phyloP scores from a whole-genome alignment of 2,113 vertebrate species.

The Actinemys pallida region DNA sequence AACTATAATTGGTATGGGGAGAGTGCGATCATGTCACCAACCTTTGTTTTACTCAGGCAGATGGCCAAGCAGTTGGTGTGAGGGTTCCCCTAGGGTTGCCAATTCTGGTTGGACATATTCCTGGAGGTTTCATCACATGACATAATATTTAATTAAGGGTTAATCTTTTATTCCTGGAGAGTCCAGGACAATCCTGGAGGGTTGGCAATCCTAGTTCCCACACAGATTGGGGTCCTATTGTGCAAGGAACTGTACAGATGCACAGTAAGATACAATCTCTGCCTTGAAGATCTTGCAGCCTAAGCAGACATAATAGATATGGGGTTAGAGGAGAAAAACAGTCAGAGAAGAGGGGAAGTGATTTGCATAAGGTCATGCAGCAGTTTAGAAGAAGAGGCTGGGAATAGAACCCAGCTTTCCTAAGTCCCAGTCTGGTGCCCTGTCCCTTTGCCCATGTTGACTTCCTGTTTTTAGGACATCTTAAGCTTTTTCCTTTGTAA shows the following conservation, averaged over 20 bases:
- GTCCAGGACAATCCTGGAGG: too few species aligned
- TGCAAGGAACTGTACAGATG: background rate
- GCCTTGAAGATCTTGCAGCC: background rate
- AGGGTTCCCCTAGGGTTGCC: background rate
- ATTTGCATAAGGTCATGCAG: background rate
- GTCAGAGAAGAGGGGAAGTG: background rate
- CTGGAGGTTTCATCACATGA: too few species aligned
- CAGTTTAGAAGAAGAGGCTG: background rate
- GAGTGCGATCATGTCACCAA: background rate
- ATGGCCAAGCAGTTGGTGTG: background rate
- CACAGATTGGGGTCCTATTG: background rate
- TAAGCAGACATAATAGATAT: background rate
- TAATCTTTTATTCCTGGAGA: too few species aligned
- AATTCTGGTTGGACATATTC: too few species aligned
- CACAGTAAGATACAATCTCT: background rate
- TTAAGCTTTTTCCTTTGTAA: too few species aligned
- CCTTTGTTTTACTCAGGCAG: background rate
- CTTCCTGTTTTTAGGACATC: too few species aligned
- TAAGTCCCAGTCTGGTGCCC: too few species aligned
- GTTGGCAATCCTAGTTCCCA: background rate
- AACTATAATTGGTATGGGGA: background rate
- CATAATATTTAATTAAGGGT: too few species aligned
- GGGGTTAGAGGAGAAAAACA: background rate
- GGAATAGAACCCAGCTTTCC: too few species aligned
- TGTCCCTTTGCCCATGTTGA: too few species aligned